Percentiles rank a stretch among this genome's conserved stretches.
Evolutionary conservation across 2,113 vertebrate genomes (phyloP).

Genomic region (Mesitornis unicolor): DNA sequence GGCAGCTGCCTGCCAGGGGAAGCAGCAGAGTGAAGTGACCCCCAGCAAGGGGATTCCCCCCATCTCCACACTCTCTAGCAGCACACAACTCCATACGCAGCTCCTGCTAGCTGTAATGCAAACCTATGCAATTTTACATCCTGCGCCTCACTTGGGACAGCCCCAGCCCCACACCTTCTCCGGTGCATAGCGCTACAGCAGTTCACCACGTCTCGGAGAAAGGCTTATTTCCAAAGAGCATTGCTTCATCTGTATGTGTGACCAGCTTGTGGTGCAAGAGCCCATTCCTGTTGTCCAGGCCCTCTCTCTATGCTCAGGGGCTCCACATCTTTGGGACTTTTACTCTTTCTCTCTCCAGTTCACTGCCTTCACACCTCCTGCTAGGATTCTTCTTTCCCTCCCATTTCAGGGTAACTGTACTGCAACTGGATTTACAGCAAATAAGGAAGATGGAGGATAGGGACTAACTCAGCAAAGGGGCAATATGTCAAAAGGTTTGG

Average conservation of each 20-base stretch:
- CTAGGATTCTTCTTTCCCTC: background rate
- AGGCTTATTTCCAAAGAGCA: background rate
- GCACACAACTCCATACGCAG: background rate
- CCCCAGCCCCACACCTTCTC: background rate
- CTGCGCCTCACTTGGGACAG: fast-evolving
- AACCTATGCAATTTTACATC: background rate
- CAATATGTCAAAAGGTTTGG: background rate
- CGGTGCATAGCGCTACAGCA: background rate
- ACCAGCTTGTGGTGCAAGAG: background rate
- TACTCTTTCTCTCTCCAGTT: background rate
- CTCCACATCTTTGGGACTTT: background rate
- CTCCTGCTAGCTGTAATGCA: background rate
- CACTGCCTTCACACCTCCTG: background rate
- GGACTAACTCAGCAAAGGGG: background rate
- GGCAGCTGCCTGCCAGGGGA: background rate
- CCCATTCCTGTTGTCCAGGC: fast-evolving
- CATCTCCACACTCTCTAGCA: background rate
- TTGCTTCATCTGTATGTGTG: fast-evolving
- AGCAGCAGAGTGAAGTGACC: background rate
- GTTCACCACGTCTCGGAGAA: fast-evolving
- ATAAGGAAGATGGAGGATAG: background rate
- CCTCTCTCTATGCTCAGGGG: background rate
- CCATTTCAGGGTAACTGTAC: background rate
- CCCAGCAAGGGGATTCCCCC: fast-evolving
- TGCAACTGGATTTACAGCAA: background rate